These are phyloP conservation scores for Ispidina picta DNA, from an alignment of 2,797 vertebrate genomes.

Conservation along the genomic window DNA sequence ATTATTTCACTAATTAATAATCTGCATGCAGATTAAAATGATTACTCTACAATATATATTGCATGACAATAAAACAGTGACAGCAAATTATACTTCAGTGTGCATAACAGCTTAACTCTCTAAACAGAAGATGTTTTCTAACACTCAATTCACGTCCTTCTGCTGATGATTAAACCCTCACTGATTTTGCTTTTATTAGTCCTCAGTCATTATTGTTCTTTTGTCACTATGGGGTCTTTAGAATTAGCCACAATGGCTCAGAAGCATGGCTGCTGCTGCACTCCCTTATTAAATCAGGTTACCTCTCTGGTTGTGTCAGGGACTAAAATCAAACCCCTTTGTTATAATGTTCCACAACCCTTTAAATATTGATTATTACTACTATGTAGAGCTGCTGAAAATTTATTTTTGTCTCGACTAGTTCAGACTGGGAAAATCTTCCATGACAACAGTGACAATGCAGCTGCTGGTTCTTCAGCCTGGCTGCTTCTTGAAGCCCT, in stretches of 20 bases:
- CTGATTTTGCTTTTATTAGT: slow-evolving; percentile 56
- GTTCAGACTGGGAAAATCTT: slow-evolving; percentile 4
- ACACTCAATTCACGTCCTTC: slow-evolving; percentile 46
- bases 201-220: slow-evolving; percentile 48
- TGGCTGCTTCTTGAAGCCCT: background rate
- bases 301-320: background rate
- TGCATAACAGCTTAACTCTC: slow-evolving; percentile 44
- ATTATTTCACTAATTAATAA: slow-evolving; percentile 56
- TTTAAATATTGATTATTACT: slow-evolving; percentile 34
- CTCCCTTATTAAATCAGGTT: slow-evolving; percentile 28
- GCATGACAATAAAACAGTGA: slow-evolving; percentile 37
- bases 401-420: slow-evolving; percentile 33
- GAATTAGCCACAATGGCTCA: background rate
- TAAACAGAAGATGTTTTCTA: slow-evolving; percentile 44
- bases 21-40: slow-evolving; percentile 35
- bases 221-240: slow-evolving; percentile 37
- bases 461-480: background rate
- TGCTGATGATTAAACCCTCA: slow-evolving; percentile 38
- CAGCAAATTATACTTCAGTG: slow-evolving; percentile 10
- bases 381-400: background rate
- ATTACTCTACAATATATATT: slow-evolving; percentile 31
- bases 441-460: slow-evolving; percentile 1
- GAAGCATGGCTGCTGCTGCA: background rate
- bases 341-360: background rate
- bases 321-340: slow-evolving; percentile 17